These are phyloP conservation scores for Oreochromis niloticus DNA, from an alignment of 2,113 vertebrate genomes.

Conservation along the genomic window DNA sequence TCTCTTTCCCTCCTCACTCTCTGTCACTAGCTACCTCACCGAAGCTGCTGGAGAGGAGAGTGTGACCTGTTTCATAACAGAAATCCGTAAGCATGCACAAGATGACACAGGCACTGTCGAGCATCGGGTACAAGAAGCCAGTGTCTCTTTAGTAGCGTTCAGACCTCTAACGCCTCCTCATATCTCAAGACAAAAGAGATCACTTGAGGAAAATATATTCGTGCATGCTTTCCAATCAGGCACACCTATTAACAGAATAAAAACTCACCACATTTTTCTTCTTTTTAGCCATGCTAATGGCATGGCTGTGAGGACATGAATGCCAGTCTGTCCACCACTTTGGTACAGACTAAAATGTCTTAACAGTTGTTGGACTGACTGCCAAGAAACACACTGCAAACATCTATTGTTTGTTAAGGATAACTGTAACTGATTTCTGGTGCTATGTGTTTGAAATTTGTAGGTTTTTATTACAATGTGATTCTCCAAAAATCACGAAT, in stretches of 20 bases:
- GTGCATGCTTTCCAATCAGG: background rate
- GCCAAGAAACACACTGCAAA: background rate
- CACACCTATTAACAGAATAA: background rate
- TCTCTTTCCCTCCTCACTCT: background rate
- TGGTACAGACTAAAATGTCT: background rate
- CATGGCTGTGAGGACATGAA: background rate
- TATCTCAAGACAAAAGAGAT: background rate
- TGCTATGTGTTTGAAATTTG: background rate
- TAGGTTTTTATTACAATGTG: background rate
- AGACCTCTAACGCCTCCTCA: background rate
- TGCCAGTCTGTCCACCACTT: background rate
- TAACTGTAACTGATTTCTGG: background rate
- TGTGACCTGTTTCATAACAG: conserved; percentile 51
- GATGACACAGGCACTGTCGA: background rate
- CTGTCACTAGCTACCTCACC: background rate
- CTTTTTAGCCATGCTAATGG: background rate
- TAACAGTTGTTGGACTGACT: background rate
- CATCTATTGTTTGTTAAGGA: background rate
- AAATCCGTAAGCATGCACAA: conserved; percentile 31
- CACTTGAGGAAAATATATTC: background rate
- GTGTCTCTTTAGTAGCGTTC: background rate
- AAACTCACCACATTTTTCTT: background rate
- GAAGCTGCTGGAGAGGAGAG: conserved; percentile 15
- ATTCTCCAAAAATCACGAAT: background rate
- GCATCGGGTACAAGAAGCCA: background rate